These are phyloP conservation scores for Sparidentex hasta DNA, from an alignment of 2,797 vertebrate species.

Conservation along the genomic window DNA sequence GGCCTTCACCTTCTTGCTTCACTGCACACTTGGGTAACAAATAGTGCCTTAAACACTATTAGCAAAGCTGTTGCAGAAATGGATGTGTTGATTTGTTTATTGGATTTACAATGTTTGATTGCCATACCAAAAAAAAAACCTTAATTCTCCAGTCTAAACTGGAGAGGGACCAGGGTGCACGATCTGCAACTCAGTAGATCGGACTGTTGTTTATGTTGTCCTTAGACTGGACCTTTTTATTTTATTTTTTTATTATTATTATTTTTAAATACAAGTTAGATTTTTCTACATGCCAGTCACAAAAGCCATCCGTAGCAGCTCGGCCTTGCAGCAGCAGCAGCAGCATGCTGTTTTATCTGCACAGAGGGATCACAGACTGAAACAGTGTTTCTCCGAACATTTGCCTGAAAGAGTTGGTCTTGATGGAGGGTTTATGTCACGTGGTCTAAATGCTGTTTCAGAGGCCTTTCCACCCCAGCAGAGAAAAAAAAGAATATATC, in stretches of 20 bases:
- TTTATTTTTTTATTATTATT: constrained; percentile 28
- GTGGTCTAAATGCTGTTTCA: constrained; percentile 59
- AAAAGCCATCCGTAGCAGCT: constrained; percentile 73
- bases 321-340: constrained; percentile 41
- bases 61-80: constrained; percentile 49
- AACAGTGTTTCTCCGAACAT: constrained; percentile 50
- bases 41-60: constrained; percentile 74
- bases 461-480: constrained; percentile 65
- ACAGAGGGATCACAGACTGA: constrained; percentile 49
- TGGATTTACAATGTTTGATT: constrained; percentile 58
- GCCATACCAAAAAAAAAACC: constrained; percentile 75
- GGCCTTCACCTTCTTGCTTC: constrained; percentile 48
- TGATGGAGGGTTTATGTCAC: constrained; percentile 28
- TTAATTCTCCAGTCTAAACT: constrained; percentile 68
- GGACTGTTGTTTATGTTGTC: constrained; percentile 56
- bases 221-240: constrained; percentile 50
- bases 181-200: constrained; percentile 63
- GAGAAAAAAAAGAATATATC: constrained; percentile 21
- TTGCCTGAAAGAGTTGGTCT: constrained; percentile 21
- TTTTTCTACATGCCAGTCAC: constrained; percentile 68
- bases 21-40: constrained; percentile 56
- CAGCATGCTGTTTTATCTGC: constrained; percentile 33
- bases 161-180: constrained; percentile 76
- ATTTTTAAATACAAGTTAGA: constrained; percentile 35
- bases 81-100: constrained; percentile 52